These are phyloP conservation scores for Drosophila kikkawai DNA, from an alignment of 1,140 invertebrate species.

Conservation along the genomic window DNA sequence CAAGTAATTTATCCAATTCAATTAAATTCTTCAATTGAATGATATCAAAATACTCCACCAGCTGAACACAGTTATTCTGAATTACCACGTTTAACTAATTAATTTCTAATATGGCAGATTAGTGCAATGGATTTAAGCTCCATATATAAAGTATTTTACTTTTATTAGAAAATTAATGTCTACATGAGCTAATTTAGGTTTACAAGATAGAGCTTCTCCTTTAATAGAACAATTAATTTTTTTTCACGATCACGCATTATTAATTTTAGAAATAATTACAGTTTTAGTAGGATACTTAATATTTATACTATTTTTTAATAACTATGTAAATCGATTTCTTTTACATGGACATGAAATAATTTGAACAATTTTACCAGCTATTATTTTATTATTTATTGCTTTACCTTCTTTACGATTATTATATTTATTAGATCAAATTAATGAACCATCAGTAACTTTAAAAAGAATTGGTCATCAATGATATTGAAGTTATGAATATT, in stretches of 20 bases:
- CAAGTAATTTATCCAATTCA: constrained; percentile 84
- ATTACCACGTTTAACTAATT: constrained; percentile 86
- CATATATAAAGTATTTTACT: constrained; percentile 87
- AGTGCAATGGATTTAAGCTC: constrained; percentile 87
- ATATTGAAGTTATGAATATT: constrained; percentile 90
- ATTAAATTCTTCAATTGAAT: constrained; percentile 87
- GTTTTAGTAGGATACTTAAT: constrained; percentile 88
- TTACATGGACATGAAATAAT: constrained; percentile 87
- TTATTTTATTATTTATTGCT: constrained; percentile 88
- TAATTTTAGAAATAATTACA: constrained; percentile 87
- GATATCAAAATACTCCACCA: constrained; percentile 86
- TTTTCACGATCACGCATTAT: constrained; percentile 87
- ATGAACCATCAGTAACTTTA: constrained; percentile 86
- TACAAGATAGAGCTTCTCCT: constrained; percentile 87
- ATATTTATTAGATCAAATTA: constrained; percentile 88
- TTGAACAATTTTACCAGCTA: constrained; percentile 87
- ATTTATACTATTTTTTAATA: constrained; percentile 85
- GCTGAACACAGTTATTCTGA: constrained; percentile 87
- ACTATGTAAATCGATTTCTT: constrained; percentile 85
- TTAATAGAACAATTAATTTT: constrained; percentile 88
- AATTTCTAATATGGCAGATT: constrained; percentile 87
- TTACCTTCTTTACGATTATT: constrained; percentile 87
- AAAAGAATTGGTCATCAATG: constrained; percentile 89
- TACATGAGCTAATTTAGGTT: constrained; percentile 86
- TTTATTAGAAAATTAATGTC: constrained; percentile 85